Evolutionary conservation across 2,888 invertebrate species (phyloP), one percentile per base, ranked within the genome.

Genomic region (Eristalis intricaria): DNA sequence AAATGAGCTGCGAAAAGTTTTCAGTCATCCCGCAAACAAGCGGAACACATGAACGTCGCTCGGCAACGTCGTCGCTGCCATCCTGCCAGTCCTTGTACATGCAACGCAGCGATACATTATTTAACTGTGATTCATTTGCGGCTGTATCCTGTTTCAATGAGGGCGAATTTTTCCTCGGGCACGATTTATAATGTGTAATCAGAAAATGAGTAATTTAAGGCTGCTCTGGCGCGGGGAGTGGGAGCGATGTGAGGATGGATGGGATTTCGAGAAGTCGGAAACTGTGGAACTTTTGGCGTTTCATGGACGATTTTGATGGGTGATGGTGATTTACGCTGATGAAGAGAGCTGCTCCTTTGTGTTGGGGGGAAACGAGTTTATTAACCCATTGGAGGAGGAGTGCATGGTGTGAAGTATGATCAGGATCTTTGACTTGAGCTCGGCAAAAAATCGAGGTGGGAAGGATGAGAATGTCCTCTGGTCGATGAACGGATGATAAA

Each of bases 111-210:
- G 26, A 79, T 79, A 79, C 70, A 75, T 81, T 75, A 74, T 74
- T 84, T 78, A 79, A 74, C 84, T 84, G 84, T 65, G 78, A 84
- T 74, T 84, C 84, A 84, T 84, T 84, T 84, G 74, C 26, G 78
- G 70, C 64, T 84, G 69, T 70, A 78, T 84, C 78, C 78, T 74
- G 78, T 74, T 79, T 78, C 64, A 69, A 60, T 74, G 64, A 74
- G 70, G 50, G 69, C 29, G 35, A 78, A 60, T 71, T 78, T 84
- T 64, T 69, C 77, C 58, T 63, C 26, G 26, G 58, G 26, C 66
- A 74, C 78, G 74, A 78, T 78, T 77, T 78, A 78, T 70, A 76
- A 70, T 70, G 75, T 82, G 82, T 78, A 78, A 78, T 78, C 77
- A 78, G 77, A 73, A 71, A 78, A 78, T 68, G 73, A 68, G 78